Base-by-base conservation (phyloP, 2,113 vertebrate species). In the Spilogale gracilis region DNA sequence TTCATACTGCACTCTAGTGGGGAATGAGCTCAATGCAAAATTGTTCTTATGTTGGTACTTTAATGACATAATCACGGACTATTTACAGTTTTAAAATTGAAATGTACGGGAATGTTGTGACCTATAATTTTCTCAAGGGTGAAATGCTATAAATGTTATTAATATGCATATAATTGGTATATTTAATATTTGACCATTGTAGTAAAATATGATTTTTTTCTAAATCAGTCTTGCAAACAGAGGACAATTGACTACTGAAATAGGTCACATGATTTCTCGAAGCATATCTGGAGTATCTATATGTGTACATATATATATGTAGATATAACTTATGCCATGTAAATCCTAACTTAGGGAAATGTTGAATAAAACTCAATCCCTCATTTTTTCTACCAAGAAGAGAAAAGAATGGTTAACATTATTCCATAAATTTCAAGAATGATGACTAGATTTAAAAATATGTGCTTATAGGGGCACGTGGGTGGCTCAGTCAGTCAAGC, bases 1-100 rank as follows among this genome's bases (percentile, higher is more conserved):
- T 98, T 98, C 84, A 98, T 96, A 96, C 98, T 99, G 99, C 99
- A 97, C 99, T 99, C 99, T 99, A 99, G 99, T 99, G 99, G 99
- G 87, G 98, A 98, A 97, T 96, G 27, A 81, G 93, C 94, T 98
- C 96, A 98, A 1, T 97, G 96, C 98, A 98, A 85, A 98, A 43
- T 43, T 48, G 17, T 67, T 73, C 83, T 54, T 83, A 2, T n/a
- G 30, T 23, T 92, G 25, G 0, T 67, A 11, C 21, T 69, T 83
- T 38, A 38, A 9, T 69, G 18, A 38, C 17, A 2, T 56, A 78
- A 83, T 56, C 56, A 48, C 30, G 58, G 8, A 25, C 23, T 88
- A 9, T 81, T 87, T 78, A 95, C 0, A 54, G 54, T 38, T 93
- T 79, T 63, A 27, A 48, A 58, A 91, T 11, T 63, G 9, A 94